Base-by-base conservation (phyloP, 2,888 invertebrate genomes). In the Pollenia angustigena region DNA sequence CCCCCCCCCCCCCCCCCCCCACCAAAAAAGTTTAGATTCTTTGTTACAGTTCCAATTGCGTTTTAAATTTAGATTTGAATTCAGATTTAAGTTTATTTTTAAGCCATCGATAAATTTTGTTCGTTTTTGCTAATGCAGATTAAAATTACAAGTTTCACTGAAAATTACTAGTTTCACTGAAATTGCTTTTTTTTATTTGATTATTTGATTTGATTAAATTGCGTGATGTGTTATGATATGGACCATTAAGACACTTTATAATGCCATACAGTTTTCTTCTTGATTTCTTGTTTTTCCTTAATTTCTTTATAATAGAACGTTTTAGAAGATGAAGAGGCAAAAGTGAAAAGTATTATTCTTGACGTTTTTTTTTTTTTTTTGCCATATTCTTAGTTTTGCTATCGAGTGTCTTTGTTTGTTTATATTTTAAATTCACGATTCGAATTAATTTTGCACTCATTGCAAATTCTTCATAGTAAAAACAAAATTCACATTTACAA, bases 171-270 rank as follows among this genome's bases (percentile, higher is more conserved):
- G 32, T 32, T 32, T 32, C 6, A 32, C 6, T 32, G 4, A 32
- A 62, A 62, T 16, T 62, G 42, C 16, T 16, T 1, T 4, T 32
- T 16, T 62, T 16, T 44, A 44, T 18, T 40, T 44, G 2, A 81
- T 16, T 44, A 44, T 18, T 40, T 44, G 2, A 81, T 54, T 66
- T 85, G 64, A 87, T 85, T 87, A 79, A 68, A 79, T 74, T 81
- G 85, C 74, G 74, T 87, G 85, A 81, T 79, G 81, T 81, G 78
- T 85, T 87, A 58, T 76, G 62, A 85, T 72, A 32, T 32, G 32
- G 4, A 0, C 32, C 32, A 32, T 32, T 32, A 32, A 32, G 32
- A 32, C 32, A 32, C 6, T 32, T 0, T 6, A 32, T 32, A 32
- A 32, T 32, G 32, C 6, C 32, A 32, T 32, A 6, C 6, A 32